Base-by-base conservation (phyloP, 2,888 invertebrate genomes). In the Napeogenes sylphis region DNA sequence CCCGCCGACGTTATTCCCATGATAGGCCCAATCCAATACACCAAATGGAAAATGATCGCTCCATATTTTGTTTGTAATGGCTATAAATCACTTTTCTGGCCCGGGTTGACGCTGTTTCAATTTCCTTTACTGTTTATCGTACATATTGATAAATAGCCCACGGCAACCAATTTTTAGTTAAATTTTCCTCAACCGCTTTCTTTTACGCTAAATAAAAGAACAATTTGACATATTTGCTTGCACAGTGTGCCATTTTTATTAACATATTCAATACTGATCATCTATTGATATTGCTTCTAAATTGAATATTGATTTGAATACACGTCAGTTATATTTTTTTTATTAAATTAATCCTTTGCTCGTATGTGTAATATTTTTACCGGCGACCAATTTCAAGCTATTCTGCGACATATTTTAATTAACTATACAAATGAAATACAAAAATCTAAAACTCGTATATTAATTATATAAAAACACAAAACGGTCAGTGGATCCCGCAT, bases 101-200 rank as follows among this genome's bases (percentile, higher is more conserved):
- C 84, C 82, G 83, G 78, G 80, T 83, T 84, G 87, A 87, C 83
- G 88, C 79, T 78, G 82, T 84, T 90, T 87, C 90, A 90, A 90
- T 90, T 90, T 87, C 86, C 88, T 83, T 84, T 83, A 81, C 84
- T 85, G 86, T 87, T 89, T 90, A 88, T 87, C 84, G 87, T 83
- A 79, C 80, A 80, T 85, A 73, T 88, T 90, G 89, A 90, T 88
- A 88, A 87, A 90, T 88, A 87, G 87, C 88, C 81, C 73, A 73
- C 65, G 79, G 85, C 75, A 79, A 78, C 62, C 79, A 65, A 64
- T 82, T 79, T 84, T 86, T 83, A 79, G 81, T 83, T 84, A 82
- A 77, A 81, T 80, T 74, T 70, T 71, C 75, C 75, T 69, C 75
- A 74, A 78, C 78, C 76, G 78, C 75, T 77, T 77, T 81, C 79